phyloP scores from a whole-genome alignment of 23 tunicate genomes.

The Ascidia mentula region DNA sequence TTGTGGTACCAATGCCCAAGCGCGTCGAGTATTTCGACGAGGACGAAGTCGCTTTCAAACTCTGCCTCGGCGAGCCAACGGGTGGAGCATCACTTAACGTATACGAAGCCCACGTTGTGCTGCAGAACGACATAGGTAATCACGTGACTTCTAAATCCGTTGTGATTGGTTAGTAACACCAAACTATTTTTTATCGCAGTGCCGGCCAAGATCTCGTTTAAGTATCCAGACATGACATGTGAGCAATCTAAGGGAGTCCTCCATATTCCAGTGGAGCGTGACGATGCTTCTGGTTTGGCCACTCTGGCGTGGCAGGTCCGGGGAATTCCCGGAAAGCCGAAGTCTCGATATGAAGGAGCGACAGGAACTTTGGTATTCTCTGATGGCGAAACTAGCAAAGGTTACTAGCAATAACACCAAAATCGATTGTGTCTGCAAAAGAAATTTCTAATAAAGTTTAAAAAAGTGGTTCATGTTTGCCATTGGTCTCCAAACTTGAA shows the following conservation, averaged over 20 bases:
- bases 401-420: too few relatives aligned
- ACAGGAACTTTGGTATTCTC: slow-evolving; percentile 60
- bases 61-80: slow-evolving; percentile 75
- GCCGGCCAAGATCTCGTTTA: slow-evolving; percentile 60
- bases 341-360: slow-evolving; percentile 72
- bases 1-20: slow-evolving; percentile 78
- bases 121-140: slow-evolving; percentile 75
- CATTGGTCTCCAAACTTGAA: too few relatives aligned
- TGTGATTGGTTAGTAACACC: too few relatives aligned
- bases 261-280: slow-evolving; percentile 65
- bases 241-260: slow-evolving; percentile 76
- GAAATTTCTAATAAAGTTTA: too few relatives aligned
- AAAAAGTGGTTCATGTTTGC: too few relatives aligned
- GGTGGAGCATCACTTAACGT: slow-evolving; percentile 78
- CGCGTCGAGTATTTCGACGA: slow-evolving; percentile 71
- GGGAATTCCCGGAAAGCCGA: slow-evolving; percentile 72
- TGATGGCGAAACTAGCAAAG: slow-evolving; percentile 65
- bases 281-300: slow-evolving; percentile 57
- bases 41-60: slow-evolving; percentile 67
- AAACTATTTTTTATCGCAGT: slow-evolving; percentile 36
- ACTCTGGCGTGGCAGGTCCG: slow-evolving; percentile 68
- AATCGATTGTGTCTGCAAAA: too few relatives aligned
- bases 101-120: slow-evolving; percentile 55
- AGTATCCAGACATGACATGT: slow-evolving; percentile 32
- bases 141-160: not conserved